Conservation (phyloP, 2,888 invertebrate species). For the Gortyna flavago region DNA sequence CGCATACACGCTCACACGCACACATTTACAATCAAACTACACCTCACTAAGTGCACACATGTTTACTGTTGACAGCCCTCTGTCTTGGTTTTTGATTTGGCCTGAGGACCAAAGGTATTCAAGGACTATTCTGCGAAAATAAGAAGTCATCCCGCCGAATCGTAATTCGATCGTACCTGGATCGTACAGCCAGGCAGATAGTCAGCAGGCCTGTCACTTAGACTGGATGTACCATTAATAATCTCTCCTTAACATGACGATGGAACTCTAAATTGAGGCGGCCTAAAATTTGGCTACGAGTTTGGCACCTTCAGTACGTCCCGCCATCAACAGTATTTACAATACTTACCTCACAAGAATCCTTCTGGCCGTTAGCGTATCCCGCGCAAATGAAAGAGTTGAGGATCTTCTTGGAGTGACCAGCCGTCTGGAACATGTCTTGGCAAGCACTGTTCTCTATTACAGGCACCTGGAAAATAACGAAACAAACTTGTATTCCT, state of each 20-base stretch:
- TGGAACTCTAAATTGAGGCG: too few relatives aligned
- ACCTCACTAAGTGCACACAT: too few relatives aligned
- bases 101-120: too few relatives aligned
- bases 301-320: too few relatives aligned
- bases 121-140: too few relatives aligned
- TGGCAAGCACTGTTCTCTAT: constrained; percentile 97
- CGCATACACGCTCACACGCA: too few relatives aligned
- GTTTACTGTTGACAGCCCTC: too few relatives aligned
- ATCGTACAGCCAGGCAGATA: not conserved
- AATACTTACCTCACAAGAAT: constrained; percentile 95
- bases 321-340: not conserved
- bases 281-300: not conserved
- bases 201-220: rapidly evolving
- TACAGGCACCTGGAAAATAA: constrained; percentile 93
- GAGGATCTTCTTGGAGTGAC: constrained; percentile 96
- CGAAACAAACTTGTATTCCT: not conserved
- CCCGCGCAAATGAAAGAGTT: constrained; percentile 97
- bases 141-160: too few relatives aligned
- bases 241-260: not conserved
- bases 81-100: too few relatives aligned
- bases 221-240: not conserved
- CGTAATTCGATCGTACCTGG: not conserved
- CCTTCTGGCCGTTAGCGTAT: constrained; percentile 97
- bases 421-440: constrained; percentile 97
- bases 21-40: too few relatives aligned